These are phyloP conservation scores for Hemiprocne comata DNA, from an alignment of 2,113 vertebrate species.

Conservation along the genomic window DNA sequence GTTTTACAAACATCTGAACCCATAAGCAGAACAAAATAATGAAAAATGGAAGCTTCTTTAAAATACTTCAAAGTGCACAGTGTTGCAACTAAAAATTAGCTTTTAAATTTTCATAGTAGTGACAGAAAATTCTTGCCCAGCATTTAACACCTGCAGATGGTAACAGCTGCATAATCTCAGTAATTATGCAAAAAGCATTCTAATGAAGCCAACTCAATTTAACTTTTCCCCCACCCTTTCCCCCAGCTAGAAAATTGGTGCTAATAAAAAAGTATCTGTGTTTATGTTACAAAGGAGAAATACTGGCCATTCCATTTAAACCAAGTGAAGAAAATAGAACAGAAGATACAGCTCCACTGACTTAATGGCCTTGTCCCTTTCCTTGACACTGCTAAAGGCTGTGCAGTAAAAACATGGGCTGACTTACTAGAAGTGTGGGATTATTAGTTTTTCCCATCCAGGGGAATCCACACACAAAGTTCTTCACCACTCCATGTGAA, in stretches of 20 bases:
- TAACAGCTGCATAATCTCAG: constrained; percentile 48
- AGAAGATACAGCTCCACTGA: not conserved
- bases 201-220: constrained; percentile 56
- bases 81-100: not conserved
- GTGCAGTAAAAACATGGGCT: not conserved
- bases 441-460: not conserved
- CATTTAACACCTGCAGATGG: constrained; percentile 42
- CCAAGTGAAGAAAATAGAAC: not conserved
- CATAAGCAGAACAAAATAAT: not conserved
- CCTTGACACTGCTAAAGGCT: not conserved
- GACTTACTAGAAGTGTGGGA: not conserved
- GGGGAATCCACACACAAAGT: not conserved
- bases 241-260: not conserved
- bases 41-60: not conserved
- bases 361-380: not conserved
- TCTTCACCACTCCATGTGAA: not conserved
- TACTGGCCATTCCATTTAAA: not conserved
- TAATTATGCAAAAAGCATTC: constrained; percentile 46
- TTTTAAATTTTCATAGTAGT: not conserved
- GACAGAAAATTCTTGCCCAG: not conserved
- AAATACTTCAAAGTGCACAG: not conserved
- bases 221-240: not conserved
- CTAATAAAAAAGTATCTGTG: not conserved
- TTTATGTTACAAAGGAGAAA: not conserved
- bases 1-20: not conserved